Conservation (phyloP, 2,888 invertebrate species). For the Himalopsyche anomala region DNA sequence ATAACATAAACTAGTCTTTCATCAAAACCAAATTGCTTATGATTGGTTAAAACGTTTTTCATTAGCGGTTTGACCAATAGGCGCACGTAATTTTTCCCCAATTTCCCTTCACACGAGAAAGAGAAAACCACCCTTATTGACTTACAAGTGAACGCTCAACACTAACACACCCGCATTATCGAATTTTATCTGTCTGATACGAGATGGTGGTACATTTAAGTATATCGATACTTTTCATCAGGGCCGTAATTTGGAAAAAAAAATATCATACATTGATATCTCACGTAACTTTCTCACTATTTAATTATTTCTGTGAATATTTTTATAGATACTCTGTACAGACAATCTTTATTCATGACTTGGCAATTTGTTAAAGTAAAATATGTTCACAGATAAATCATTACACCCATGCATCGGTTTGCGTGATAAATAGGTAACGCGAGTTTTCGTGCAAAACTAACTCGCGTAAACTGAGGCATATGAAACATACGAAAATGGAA, state of each 20-base stretch:
- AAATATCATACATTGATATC: no score
- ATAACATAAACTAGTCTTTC: background rate
- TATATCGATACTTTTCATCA: background rate
- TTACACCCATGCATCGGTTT: no score
- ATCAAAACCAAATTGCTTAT: conserved; percentile 12
- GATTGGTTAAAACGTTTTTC: conserved; percentile 30
- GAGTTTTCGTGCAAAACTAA: no score
- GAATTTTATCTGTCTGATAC: conserved; percentile 34
- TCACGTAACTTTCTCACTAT: no score
- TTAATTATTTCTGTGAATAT: no score
- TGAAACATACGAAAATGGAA: no score
- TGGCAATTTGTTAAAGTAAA: no score
- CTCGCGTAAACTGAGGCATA: no score
- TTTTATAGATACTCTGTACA: no score
- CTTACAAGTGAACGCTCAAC: conserved; percentile 9
- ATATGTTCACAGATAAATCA: no score
- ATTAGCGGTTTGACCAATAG: conserved; percentile 29
- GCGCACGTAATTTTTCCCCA: conserved; percentile 13
- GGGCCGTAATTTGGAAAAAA: background rate
- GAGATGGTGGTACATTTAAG: background rate
- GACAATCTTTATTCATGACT: no score
- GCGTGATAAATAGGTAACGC: no score
- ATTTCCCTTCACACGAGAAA: background rate
- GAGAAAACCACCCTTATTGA: background rate
- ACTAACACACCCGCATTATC: conserved; percentile 24